Evolutionary conservation across 1,140 invertebrate genomes (phyloP).

Genomic region (Lycorma delicatula): DNA sequence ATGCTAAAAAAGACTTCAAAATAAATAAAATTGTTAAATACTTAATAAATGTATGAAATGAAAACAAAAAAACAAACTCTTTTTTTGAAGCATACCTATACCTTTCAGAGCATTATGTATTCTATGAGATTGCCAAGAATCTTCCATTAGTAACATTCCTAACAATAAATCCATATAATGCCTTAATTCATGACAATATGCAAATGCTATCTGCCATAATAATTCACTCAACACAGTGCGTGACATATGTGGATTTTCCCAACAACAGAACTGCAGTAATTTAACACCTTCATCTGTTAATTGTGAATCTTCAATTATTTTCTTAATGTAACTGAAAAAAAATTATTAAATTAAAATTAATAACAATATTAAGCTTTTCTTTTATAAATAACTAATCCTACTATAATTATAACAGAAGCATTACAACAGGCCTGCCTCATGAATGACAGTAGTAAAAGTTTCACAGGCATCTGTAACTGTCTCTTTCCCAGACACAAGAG

Average conservation of each 20-base stretch:
- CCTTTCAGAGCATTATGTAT: conserved; percentile 87
- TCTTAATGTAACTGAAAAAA: conserved; percentile 84
- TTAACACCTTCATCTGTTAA: conserved; percentile 83
- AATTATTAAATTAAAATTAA: too few species aligned
- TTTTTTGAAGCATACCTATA: conserved; percentile 27
- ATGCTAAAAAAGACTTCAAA: neutral
- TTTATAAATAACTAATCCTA: too few species aligned
- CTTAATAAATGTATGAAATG: neutral
- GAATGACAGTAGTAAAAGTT: too few species aligned
- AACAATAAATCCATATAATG: conserved; percentile 86
- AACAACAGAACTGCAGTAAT: conserved; percentile 84
- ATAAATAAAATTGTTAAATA: neutral
- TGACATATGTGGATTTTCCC: conserved; percentile 94
- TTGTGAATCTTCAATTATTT: conserved; percentile 89
- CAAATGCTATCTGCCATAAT: conserved; percentile 88
- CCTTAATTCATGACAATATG: conserved; percentile 88
- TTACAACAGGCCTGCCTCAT: too few species aligned
- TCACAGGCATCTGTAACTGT: too few species aligned
- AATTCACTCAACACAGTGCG: conserved; percentile 79
- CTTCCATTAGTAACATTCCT: conserved; percentile 80
- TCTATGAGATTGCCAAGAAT: conserved; percentile 91
- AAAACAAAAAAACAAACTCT: too few species aligned
- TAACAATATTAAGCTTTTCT: too few species aligned
- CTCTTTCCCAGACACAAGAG: too few species aligned
- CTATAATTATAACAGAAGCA: too few species aligned